Conservation (phyloP, 2,113 vertebrate species). For the Neodontobutis hainanensis region DNA sequence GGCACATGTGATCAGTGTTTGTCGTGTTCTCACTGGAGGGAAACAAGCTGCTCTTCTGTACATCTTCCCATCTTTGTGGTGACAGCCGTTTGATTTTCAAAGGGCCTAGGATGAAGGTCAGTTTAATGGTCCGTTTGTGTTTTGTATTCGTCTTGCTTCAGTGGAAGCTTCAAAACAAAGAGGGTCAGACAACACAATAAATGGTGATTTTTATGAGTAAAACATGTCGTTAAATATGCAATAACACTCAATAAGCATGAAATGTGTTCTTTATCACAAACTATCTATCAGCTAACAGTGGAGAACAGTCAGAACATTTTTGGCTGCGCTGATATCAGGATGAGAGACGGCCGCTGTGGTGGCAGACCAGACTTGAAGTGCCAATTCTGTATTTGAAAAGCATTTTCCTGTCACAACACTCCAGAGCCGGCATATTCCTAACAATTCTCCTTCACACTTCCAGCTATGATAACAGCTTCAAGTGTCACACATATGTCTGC, state of each 20-base stretch:
- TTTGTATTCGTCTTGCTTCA: conserved; percentile 70
- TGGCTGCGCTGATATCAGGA: conserved; percentile 34
- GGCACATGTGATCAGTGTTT: conserved; percentile 46
- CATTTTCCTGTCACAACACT: conserved; percentile 68
- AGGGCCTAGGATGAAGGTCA: conserved; percentile 69
- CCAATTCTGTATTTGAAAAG: conserved; percentile 54
- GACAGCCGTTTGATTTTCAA: conserved; percentile 67
- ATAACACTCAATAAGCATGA: conserved; percentile 21
- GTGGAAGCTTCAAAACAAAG: conserved; percentile 70
- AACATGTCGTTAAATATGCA: conserved; percentile 59
- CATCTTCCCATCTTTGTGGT: conserved; percentile 38
- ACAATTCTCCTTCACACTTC: conserved; percentile 74
- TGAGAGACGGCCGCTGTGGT: conserved; percentile 34
- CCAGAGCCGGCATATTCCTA: conserved; percentile 59
- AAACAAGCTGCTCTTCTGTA: conserved; percentile 41
- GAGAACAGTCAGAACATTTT: conserved; percentile 12
- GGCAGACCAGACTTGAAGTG: conserved; percentile 55
- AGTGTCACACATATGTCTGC: conserved; percentile 75
- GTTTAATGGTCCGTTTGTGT: conserved; percentile 75
- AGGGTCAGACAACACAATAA: conserved; percentile 58
- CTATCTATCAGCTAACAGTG: conserved; percentile 1
- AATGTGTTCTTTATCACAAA: conserved; percentile 28
- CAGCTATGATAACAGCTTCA: conserved; percentile 70
- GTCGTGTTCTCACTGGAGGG: conserved; percentile 43
- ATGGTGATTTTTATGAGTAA: conserved; percentile 50